phyloP scores from a whole-genome alignment of 1,140 invertebrate species.

The Drosophila novamexicana region DNA sequence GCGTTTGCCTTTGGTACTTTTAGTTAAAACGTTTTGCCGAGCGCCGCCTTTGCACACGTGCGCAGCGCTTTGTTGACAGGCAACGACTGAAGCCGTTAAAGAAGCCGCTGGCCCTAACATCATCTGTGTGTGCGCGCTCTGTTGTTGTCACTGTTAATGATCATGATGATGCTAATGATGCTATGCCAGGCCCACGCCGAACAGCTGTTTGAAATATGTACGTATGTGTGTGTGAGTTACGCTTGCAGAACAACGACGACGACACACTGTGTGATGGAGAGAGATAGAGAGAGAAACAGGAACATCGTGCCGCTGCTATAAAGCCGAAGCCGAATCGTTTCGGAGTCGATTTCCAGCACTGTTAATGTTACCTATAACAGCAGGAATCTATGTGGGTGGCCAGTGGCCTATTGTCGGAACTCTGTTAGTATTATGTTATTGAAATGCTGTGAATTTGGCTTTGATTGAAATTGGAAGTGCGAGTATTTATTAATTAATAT shows the following conservation, averaged over 20 bases:
- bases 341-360: slow-evolving; percentile 59
- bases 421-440: slow-evolving; percentile 42
- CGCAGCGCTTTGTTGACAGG: slow-evolving; percentile 71
- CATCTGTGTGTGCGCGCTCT: slow-evolving; percentile 36
- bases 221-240: neutral
- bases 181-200: slow-evolving; percentile 57
- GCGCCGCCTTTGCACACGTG: slow-evolving; percentile 50
- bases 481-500: slow-evolving; percentile 64
- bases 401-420: slow-evolving; percentile 19
- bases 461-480: slow-evolving; percentile 14
- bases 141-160: slow-evolving; percentile 27
- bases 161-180: slow-evolving; percentile 47
- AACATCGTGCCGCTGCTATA: slow-evolving; percentile 17
- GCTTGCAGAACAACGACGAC: slow-evolving; percentile 6
- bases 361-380: slow-evolving; percentile 47
- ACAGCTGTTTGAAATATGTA: slow-evolving; percentile 47
- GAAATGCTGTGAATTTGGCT: neutral
- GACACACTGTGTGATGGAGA: neutral
- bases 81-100: slow-evolving; percentile 77
- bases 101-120: slow-evolving; percentile 70
- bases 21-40: slow-evolving; percentile 18
- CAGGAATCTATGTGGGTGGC: slow-evolving; percentile 40
- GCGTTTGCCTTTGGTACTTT: slow-evolving; percentile 12
- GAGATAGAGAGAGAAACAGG: neutral
- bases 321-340: slow-evolving; percentile 34